A percentile compares a stretch with the other conserved stretches of the same genome.
Conservation (phyloP, 2,797 vertebrate species). For the Poecilia velifera region DNA sequence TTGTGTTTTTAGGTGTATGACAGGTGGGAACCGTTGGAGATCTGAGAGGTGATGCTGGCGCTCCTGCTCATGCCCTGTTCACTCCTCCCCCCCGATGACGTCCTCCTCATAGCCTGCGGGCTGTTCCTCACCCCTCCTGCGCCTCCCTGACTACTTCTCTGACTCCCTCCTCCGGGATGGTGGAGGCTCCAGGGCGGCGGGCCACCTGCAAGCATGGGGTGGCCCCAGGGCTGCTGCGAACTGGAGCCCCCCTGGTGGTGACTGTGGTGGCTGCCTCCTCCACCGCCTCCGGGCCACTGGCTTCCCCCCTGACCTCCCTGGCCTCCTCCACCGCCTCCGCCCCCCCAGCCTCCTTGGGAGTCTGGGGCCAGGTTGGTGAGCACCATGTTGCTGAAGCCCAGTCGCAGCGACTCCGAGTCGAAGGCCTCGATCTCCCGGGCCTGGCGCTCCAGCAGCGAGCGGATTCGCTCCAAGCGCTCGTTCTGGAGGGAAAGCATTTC, state of each 20-base stretch:
- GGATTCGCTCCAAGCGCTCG: conserved; percentile 95
- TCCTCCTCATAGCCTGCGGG: conserved; percentile 96
- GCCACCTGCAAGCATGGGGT: conserved; percentile 90
- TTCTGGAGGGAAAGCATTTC: conserved; percentile 97
- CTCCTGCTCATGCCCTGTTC: conserved; percentile 99
- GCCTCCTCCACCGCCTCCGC: conserved; percentile 79
- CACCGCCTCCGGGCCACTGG: conserved; percentile 70
- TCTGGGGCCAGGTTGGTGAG: conserved; percentile 95
- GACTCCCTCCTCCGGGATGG: conserved; percentile 86
- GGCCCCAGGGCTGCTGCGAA: conserved; percentile 90
- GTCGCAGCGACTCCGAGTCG: conserved; percentile 98
- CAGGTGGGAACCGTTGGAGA: conserved; percentile 98
- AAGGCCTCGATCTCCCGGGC: conserved; percentile 98
- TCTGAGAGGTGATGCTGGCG: conserved; percentile 98
- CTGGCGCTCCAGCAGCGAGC: conserved; percentile 96
- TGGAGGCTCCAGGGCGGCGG: conserved; percentile 96
- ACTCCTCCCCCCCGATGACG: conserved; percentile 94
- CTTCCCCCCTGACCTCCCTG: conserved; percentile 70
- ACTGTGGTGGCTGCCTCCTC: conserved; percentile 69
- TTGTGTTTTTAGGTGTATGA: conserved; percentile 89
- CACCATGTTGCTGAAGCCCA: conserved; percentile 99
- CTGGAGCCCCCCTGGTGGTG: conserved; percentile 78
- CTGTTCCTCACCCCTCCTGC: conserved; percentile 93
- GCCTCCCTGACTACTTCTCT: conserved; percentile 89
- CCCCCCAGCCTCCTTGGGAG: conserved; percentile 91